Evolutionary conservation across 2,888 invertebrate species (phyloP).

Genomic region (Scelioninae gen. 2): DNA sequence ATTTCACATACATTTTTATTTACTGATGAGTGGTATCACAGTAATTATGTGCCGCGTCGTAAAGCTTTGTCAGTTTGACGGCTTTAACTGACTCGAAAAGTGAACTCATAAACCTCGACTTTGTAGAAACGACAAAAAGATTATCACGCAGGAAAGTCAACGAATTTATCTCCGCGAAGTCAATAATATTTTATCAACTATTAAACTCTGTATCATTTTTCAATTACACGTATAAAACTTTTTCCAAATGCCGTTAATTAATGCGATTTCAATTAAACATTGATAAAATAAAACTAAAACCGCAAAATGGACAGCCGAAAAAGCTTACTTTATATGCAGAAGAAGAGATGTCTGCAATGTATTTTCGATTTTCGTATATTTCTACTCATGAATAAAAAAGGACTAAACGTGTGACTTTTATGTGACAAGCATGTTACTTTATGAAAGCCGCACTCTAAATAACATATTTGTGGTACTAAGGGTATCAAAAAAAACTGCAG

Average conservation of each 20-base stretch:
- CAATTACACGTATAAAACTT: no score
- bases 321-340: constrained; percentile 2
- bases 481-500: constrained; percentile 1
- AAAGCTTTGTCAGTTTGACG: constrained; percentile 1
- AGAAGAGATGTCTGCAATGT: neutral
- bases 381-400: constrained; percentile 21
- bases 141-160: neutral
- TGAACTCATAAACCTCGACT: constrained; percentile 8
- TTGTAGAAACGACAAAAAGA: neutral
- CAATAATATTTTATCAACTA: neutral
- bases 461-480: constrained; percentile 20
- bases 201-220: neutral
- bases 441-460: constrained; percentile 13
- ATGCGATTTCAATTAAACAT: neutral
- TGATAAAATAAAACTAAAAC: constrained; percentile 6
- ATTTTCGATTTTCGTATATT: constrained; percentile 28
- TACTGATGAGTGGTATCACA: neutral
- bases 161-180: neutral
- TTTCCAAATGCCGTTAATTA: neutral
- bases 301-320: neutral
- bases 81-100: constrained; percentile 5
- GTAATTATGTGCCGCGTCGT: constrained; percentile 3
- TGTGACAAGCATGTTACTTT: constrained; percentile 8
- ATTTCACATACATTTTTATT: no score
- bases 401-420: constrained; percentile 19